Conservation (phyloP, 2,797 vertebrate genomes). For the Bovichtus diacanthus region DNA sequence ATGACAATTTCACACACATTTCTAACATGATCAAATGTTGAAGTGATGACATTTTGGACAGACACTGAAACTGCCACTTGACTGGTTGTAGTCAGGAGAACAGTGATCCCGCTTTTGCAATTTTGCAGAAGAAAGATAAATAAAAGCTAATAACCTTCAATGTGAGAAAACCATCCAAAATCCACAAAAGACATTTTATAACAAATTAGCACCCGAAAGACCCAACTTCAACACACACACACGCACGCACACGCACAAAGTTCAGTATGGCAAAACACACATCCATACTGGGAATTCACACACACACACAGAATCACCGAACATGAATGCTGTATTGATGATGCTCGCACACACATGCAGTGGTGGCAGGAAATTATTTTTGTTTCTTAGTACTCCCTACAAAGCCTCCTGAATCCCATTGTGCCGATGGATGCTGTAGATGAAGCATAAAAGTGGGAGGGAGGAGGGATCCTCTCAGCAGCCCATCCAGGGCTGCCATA, state of each 20-base stretch:
- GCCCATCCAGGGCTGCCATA: conserved; percentile 61
- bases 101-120: background rate
- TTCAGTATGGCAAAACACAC: no score
- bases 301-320: background rate
- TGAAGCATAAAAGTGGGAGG: conserved; percentile 53
- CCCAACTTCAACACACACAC: conserved; percentile 1
- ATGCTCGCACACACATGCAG: background rate
- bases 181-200: conserved; percentile 30
- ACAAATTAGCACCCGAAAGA: conserved; percentile 32
- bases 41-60: no score
- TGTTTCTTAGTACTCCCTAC: conserved; percentile 29
- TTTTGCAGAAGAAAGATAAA: conserved; percentile 12
- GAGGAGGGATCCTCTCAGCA: conserved; percentile 61
- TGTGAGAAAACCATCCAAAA: conserved; percentile 15
- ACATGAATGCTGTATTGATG: conserved; percentile 18
- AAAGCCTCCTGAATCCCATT: conserved; percentile 24
- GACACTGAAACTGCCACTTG: no score
- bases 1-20: no score
- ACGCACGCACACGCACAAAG: background rate
- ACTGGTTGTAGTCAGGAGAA: background rate
- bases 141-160: conserved; percentile 19
- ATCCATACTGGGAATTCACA: background rate
- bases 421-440: conserved; percentile 30
- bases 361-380: conserved; percentile 32
- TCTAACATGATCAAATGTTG: no score